Conservation (phyloP, 2,113 vertebrate species). For the Athene cunicularia region DNA sequence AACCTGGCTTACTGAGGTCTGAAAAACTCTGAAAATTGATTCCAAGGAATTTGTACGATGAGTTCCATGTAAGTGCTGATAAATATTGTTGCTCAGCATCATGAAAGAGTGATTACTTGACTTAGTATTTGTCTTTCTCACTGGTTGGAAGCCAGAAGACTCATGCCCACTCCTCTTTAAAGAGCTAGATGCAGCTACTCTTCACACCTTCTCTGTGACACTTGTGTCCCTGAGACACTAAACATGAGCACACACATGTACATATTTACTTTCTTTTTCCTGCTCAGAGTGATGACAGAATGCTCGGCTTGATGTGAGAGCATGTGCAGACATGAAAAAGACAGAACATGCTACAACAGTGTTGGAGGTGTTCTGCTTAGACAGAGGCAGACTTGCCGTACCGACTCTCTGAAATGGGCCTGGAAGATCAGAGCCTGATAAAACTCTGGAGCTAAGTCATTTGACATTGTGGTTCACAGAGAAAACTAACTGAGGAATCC, state of each 20-base stretch:
- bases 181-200: neutral
- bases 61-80: neutral
- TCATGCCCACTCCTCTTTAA: neutral
- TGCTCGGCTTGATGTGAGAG: neutral
- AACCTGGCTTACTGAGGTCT: neutral
- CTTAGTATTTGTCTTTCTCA: neutral
- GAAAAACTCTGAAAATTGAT: neutral
- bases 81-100: neutral
- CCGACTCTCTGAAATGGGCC: neutral
- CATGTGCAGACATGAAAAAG: neutral
- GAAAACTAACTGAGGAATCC: neutral
- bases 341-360: neutral
- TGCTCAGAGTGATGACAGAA: neutral
- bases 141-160: neutral
- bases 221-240: neutral
- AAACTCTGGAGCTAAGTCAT: neutral
- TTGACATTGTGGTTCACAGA: neutral
- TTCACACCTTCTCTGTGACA: neutral
- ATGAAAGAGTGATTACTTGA: rapidly evolving
- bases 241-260: rapidly evolving
- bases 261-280: neutral
- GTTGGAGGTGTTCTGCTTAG: neutral
- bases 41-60: neutral
- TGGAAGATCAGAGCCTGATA: neutral
- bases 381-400: neutral